Evolutionary conservation across 2,113 vertebrate genomes (phyloP).

Genomic region (Rhea pennata): DNA sequence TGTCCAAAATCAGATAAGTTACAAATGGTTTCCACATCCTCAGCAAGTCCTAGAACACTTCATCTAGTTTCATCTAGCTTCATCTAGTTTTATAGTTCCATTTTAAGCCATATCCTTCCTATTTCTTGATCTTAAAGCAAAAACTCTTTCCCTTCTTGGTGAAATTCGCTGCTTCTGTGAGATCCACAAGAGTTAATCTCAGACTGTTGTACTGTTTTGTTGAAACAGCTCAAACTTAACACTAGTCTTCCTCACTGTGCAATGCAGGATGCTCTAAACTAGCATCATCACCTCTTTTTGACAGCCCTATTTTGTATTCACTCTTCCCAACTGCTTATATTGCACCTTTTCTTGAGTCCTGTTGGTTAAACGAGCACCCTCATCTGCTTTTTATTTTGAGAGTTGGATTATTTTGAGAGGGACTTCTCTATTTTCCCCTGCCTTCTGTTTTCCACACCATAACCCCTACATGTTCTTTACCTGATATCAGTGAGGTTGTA

Average conservation of each 20-base stretch:
- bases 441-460: neutral
- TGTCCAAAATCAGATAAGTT: neutral
- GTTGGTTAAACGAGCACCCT: neutral
- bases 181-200: neutral
- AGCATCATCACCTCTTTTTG: neutral
- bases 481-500: neutral
- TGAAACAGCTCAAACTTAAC: neutral
- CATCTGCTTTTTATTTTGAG: rapidly evolving
- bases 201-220: neutral
- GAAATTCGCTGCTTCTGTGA: neutral
- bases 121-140: neutral
- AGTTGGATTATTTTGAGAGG: neutral
- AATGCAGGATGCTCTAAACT: neutral
- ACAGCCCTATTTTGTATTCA: neutral
- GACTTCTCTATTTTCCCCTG: neutral
- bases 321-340: neutral
- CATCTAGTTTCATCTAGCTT: no score
- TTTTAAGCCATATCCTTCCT: neutral
- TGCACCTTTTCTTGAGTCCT: neutral
- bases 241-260: neutral
- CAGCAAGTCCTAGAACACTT: neutral
- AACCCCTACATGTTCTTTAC: neutral
- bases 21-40: neutral
- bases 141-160: neutral
- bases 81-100: neutral